These are phyloP conservation scores for Chironomus riparius DNA, from an alignment of 2,888 invertebrate species.

Conservation along the genomic window DNA sequence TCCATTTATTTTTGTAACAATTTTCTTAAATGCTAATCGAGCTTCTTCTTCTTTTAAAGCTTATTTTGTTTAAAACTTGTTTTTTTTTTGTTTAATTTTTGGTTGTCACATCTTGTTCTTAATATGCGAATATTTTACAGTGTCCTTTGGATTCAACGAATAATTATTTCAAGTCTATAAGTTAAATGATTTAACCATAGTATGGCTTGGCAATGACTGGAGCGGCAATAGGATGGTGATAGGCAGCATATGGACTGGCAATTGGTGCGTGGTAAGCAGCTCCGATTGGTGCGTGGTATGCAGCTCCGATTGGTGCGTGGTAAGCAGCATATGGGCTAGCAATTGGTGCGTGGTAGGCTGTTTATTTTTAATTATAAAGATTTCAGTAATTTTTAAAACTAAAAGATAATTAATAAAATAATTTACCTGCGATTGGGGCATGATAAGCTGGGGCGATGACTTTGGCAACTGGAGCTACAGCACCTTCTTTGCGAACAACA, in stretches of 20 bases:
- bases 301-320: neutral
- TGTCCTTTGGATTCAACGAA: neutral
- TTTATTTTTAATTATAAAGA: no score
- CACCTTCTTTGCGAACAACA: conserved; percentile 46
- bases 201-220: conserved; percentile 29
- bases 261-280: conserved; percentile 15
- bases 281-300: no score
- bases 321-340: neutral
- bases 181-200: conserved; percentile 25
- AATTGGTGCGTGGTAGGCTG: no score
- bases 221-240: conserved; percentile 26
- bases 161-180: neutral
- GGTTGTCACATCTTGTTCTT: no score
- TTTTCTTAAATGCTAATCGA: neutral
- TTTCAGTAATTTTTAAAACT: no score
- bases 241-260: conserved; percentile 28
- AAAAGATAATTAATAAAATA: no score
- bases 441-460: conserved; percentile 4
- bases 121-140: neutral
- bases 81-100: neutral
- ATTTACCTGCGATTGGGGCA: neutral
- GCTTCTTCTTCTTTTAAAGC: neutral
- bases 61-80: neutral
- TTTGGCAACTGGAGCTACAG: conserved; percentile 34
- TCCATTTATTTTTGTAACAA: neutral